Evolutionary conservation across 2,888 invertebrate species (phyloP).

Genomic region (Sesamia inferens): DNA sequence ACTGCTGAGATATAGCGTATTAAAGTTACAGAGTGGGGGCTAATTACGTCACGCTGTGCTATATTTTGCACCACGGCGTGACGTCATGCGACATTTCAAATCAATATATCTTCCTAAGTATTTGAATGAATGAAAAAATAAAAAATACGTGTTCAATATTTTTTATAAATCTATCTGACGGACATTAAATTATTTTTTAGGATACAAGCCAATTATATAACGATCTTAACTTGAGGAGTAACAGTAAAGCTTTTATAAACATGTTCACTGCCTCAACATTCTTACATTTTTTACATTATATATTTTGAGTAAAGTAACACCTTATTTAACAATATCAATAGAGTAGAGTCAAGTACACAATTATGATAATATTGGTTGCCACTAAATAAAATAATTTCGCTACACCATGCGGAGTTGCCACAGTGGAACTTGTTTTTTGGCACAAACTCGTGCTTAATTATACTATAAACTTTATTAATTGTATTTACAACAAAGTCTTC

Average conservation of each 20-base stretch:
- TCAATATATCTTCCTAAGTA: no score
- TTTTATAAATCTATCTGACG: no score
- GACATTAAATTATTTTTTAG: no score
- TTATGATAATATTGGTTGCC: constrained; percentile 24
- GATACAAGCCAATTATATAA: no score
- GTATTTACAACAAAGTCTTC: constrained; percentile 83
- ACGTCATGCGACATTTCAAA: no score
- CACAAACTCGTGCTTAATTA: constrained; percentile 79
- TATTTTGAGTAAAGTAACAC: constrained; percentile 13
- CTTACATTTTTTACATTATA: constrained; percentile 14
- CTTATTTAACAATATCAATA: constrained; percentile 22
- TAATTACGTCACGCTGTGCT: no score
- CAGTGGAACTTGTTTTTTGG: constrained; percentile 57
- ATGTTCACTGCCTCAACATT: constrained; percentile 16
- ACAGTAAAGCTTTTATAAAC: constrained; percentile 2
- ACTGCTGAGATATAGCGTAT: no score
- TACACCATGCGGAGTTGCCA: constrained; percentile 32
- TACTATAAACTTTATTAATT: constrained; percentile 70
- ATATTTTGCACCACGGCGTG: no score
- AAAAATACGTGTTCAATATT: no score
- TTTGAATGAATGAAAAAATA: no score
- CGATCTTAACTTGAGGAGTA: neutral
- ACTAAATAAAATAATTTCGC: constrained; percentile 31
- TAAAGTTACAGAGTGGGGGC: no score
- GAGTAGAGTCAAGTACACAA: constrained; percentile 40